phyloP scores from a whole-genome alignment of 2,888 invertebrate genomes.

The Subacronicta megacephala region DNA sequence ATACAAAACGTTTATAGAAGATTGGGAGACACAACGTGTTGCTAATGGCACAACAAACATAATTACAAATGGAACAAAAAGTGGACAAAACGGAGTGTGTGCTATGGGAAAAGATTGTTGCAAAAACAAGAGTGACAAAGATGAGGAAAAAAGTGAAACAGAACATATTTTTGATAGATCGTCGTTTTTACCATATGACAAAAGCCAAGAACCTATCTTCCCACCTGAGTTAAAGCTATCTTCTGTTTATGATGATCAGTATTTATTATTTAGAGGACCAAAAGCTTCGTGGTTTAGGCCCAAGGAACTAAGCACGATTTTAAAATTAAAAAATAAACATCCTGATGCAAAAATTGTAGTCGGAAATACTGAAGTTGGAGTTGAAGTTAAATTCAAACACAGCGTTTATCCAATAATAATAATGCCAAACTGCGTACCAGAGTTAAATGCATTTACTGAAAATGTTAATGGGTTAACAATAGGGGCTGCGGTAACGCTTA shows the following conservation, averaged over 20 bases:
- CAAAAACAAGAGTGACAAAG: constrained; percentile 79
- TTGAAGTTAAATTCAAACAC: constrained; percentile 95
- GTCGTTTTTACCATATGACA: constrained; percentile 92
- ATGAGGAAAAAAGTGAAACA: constrained; percentile 80
- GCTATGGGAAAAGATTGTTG: constrained; percentile 92
- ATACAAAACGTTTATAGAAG: constrained; percentile 93
- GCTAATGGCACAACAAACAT: constrained; percentile 59
- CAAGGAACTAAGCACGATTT: constrained; percentile 88
- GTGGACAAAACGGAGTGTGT: constrained; percentile 74
- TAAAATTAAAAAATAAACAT: constrained; percentile 91
- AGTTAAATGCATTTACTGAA: constrained; percentile 91
- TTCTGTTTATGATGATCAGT: constrained; percentile 89
- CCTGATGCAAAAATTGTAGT: constrained; percentile 93
- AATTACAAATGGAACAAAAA: constrained; percentile 50
- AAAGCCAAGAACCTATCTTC: constrained; percentile 95
- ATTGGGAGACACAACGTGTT: constrained; percentile 90
- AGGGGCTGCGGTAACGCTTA: constrained; percentile 95
- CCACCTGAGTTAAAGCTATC: constrained; percentile 93
- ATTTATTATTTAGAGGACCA: constrained; percentile 82
- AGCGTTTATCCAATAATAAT: constrained; percentile 93
- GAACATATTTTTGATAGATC: constrained; percentile 90
- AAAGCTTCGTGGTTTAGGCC: constrained; percentile 93
- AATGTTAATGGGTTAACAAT: constrained; percentile 91
- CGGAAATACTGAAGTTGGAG: constrained; percentile 95
- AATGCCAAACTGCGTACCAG: constrained; percentile 96